A percentile compares a stretch with the other conserved stretches of the same genome.
These are phyloP conservation scores for Parotocinclus haroldoi DNA, from an alignment of 2,797 vertebrate genomes.

Conservation along the genomic window DNA sequence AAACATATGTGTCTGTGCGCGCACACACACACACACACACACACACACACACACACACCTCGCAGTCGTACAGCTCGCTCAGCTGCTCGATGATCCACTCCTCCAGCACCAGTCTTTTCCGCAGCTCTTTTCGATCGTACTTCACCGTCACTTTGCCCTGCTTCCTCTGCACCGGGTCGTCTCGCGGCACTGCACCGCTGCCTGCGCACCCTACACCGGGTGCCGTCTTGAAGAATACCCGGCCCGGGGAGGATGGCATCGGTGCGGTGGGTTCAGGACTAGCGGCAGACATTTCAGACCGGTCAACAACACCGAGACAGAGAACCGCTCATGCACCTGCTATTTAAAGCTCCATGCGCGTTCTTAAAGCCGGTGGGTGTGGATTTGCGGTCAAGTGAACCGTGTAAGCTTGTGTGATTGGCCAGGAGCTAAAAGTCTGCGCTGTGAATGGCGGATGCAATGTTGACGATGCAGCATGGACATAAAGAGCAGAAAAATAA, in stretches of 20 bases:
- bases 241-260: conserved; percentile 47
- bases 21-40: background rate
- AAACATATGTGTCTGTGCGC: background rate
- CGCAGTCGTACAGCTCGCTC: conserved; percentile 89
- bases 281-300: conserved; percentile 49
- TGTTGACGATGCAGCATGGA: conserved; percentile 16
- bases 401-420: conserved; percentile 32
- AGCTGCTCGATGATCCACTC: conserved; percentile 98
- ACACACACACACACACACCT: conserved; percentile 69
- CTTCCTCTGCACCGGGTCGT: conserved; percentile 80
- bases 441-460: conserved; percentile 12
- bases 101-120: conserved; percentile 90
- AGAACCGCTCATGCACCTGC: conserved; percentile 67
- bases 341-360: conserved; percentile 74
- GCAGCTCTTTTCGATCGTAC: conserved; percentile 95
- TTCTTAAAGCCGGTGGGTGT: conserved; percentile 48
- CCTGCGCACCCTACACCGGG: conserved; percentile 78
- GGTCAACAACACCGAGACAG: background rate
- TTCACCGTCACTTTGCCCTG: conserved; percentile 97
- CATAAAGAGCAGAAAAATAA: background rate
- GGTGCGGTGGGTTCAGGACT: conserved; percentile 49
- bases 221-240: conserved; percentile 60
- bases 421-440: background rate
- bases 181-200: conserved; percentile 58
- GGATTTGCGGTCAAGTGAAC: conserved; percentile 31